A percentile compares a stretch with the other conserved stretches of the same genome.
phyloP scores from a whole-genome alignment of 2,797 vertebrate genomes.

The Anniella stebbinsi region DNA sequence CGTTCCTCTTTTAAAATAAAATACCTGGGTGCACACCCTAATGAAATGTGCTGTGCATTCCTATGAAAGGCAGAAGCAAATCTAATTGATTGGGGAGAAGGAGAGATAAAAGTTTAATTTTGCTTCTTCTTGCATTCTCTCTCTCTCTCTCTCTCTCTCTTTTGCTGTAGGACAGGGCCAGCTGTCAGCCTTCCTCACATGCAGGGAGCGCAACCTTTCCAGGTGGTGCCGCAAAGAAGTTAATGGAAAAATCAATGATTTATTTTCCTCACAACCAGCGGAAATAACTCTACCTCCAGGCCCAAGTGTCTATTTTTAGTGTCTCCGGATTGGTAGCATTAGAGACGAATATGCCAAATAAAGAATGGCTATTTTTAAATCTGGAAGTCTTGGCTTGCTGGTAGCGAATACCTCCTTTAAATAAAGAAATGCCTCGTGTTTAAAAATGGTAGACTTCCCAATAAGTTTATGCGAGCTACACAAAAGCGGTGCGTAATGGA shows the following conservation, averaged over 20 bases:
- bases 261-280: not conserved
- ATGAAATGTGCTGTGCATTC: no score
- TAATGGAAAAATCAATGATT: not conserved
- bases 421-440: not conserved
- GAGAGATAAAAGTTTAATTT: no score
- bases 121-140: no score
- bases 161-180: not conserved
- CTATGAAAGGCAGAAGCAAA: no score
- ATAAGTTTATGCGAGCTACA: not conserved
- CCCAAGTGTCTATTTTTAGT: not conserved
- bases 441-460: not conserved
- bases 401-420: not conserved
- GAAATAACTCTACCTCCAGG: not conserved
- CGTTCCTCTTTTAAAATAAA: no score
- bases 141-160: no score
- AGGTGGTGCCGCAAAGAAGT: not conserved
- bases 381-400: not conserved
- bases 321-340: not conserved
- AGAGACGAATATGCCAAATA: not conserved
- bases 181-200: not conserved
- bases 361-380: not conserved
- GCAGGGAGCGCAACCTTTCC: not conserved
- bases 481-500: not conserved
- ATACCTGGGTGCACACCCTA: no score
- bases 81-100: no score